These are phyloP conservation scores for Leptosomus discolor DNA, from an alignment of 2,113 vertebrate species.

Conservation along the genomic window DNA sequence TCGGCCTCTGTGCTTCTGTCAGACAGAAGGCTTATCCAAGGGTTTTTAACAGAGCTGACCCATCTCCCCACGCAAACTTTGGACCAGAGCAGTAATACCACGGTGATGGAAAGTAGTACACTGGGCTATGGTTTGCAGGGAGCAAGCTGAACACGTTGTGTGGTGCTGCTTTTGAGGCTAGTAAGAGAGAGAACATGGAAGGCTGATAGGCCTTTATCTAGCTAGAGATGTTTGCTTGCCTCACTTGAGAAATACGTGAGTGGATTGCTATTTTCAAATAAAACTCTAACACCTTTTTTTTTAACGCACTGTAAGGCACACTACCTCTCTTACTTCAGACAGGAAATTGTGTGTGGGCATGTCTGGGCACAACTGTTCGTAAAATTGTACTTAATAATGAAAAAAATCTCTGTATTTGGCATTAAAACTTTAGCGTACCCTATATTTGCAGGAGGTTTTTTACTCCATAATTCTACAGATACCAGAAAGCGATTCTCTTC, in stretches of 20 bases:
- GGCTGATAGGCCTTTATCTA: not conserved
- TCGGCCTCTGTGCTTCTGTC: fast-evolving
- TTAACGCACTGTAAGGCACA: not conserved
- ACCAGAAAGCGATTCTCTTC: not conserved
- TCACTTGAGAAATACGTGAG: not conserved
- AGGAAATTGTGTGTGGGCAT: not conserved
- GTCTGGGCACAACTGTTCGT: not conserved
- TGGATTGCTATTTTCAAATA: not conserved
- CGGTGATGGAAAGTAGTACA: not conserved
- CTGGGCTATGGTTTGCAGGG: not conserved
- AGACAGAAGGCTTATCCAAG: not conserved
- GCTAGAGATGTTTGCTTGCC: not conserved
- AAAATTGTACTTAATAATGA: not conserved
- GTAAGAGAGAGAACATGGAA: not conserved
- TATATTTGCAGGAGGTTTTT: not conserved
- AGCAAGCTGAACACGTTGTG: not conserved
- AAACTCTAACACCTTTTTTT: not conserved
- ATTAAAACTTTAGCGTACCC: not conserved
- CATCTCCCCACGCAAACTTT: not conserved
- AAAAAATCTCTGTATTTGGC: not conserved
- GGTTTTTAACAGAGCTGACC: not conserved
- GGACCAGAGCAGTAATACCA: not conserved
- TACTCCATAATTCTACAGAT: not conserved
- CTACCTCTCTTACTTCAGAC: not conserved
- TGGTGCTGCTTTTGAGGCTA: not conserved